A percentile compares a stretch with the other conserved stretches of the same genome.
Conservation (phyloP, 2,888 invertebrate species). For the Troides aeacus region DNA sequence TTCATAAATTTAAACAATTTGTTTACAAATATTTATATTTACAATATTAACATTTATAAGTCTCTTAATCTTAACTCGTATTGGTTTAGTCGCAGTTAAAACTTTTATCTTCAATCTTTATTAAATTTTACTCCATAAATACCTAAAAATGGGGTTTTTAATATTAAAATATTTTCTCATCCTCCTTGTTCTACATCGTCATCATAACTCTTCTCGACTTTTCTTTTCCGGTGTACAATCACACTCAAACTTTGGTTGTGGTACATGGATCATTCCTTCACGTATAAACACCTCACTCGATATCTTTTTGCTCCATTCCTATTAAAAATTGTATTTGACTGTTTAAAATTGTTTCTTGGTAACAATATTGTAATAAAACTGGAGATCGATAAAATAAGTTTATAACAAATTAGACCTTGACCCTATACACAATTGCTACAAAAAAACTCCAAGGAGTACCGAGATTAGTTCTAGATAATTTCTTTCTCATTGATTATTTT, state of each 20-base stretch:
- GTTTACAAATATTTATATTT: too few species aligned
- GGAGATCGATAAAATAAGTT: background rate
- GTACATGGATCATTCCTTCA: slow-evolving; percentile 63
- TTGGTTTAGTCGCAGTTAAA: too few species aligned
- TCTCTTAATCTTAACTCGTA: too few species aligned
- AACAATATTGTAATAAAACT: background rate
- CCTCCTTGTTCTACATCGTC: background rate
- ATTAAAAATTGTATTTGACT: slow-evolving; percentile 38
- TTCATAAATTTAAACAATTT: too few species aligned
- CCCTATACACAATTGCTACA: too few species aligned
- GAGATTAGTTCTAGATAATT: too few species aligned
- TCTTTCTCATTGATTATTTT: too few species aligned
- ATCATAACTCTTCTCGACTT: slow-evolving; percentile 60
- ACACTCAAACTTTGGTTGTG: slow-evolving; percentile 56
- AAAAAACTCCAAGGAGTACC: too few species aligned
- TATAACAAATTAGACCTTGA: too few species aligned
- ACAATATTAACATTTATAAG: too few species aligned
- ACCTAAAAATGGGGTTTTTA: background rate
- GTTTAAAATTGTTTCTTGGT: background rate
- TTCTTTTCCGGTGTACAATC: slow-evolving; percentile 43
- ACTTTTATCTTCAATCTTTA: too few species aligned
- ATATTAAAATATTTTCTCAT: background rate
- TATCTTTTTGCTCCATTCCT: slow-evolving; percentile 88
- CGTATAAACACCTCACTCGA: slow-evolving; percentile 59
- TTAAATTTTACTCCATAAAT: too few species aligned